Evolutionary conservation across 2,888 invertebrate species (phyloP), one percentile per base, ranked within the genome.

Genomic region (Odiellus spinosus): DNA sequence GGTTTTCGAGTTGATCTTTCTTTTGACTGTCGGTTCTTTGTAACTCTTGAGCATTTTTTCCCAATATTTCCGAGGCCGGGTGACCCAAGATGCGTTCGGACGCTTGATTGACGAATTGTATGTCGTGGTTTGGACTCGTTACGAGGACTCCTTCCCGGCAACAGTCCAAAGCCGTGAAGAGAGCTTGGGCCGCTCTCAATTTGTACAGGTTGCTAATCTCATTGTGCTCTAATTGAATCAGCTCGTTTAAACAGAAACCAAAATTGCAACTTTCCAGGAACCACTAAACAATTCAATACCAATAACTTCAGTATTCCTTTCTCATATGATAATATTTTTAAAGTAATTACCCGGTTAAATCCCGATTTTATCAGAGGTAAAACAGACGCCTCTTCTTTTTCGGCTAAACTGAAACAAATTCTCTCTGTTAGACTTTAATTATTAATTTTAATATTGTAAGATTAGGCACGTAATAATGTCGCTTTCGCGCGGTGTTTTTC

Each of bases 31-130:
- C 73, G 53, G 67, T 68, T 44, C 66, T 65, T 48, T 69, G 67
- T 46, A 74, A 60, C 47, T 78, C 76, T 53, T 71, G 67, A 14
- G 77, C 66, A 57, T 73, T 73, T 62, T 71, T 74, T 12, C 76
- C 77, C 18, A 74, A 58, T 26, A 77, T 65, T 52, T 80, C 79
- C 44, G 76, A 76, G 57, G 71, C 71, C 56, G 74, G 73, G 66
- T 74, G 78, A 36, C 88, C 87, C 53, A 88, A 73, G 55, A 83
- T 70, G 53, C 80, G 78, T 67, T 87, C 86, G 66, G 82, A 82
- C 18, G 86, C 77, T 60, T 80, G 78, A 67, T 91, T 91, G 56
- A 84, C 79, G 64, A 85, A 82, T 83, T 90, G 72, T 64, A 90
- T 77, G 66, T 78, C 75, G 62, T 83, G 80, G 59, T 80, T 76